Evolutionary conservation across 2,113 vertebrate genomes (phyloP), one percentile per base, ranked within the genome.

Genomic region (Glaucidium brasilianum): DNA sequence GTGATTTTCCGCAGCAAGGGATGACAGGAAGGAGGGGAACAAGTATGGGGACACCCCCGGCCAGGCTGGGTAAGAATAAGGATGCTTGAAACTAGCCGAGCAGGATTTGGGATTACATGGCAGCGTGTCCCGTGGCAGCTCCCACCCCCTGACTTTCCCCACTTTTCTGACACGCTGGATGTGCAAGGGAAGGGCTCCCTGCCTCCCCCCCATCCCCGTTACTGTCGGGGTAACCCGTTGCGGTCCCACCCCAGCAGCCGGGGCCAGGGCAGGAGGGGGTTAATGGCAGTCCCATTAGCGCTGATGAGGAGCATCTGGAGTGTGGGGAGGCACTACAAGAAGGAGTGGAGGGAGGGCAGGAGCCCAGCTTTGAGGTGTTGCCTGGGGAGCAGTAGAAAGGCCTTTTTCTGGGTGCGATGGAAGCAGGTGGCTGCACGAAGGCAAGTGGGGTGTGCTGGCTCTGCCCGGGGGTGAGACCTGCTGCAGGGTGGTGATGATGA

Each of bases 381-480:
- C 2, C 3, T 0, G 25, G 9, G 11, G 8, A 68, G 39, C 16
- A 32, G 60, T 3, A 15, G 37, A 5, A 37, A n/a, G 27, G 30
- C 1, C 4, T 4, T 50, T 19, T 45, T 12, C 23, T 27, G 62
- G 17, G 19, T 0, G 1, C 0, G 0, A 5, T 25, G 67, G 43
- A 34, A 14, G 34, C 26, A 4, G 1, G 13, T 0, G 41, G 35
- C 37, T 25, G 4, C 1, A 0, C 1, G 15, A 30, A 88, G 49
- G 69, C 2, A 14, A 66, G 43, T 5, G 37, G 4, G 39, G 81
- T 19, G 34, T n/a, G 17, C 11, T 58, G 35, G 7, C 25, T 35
- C 19, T 53, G 53, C 26, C 12, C 2, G 8, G 9, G 12, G 12
- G 45, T 9, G 35, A 68, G 15, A 21, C 18, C 25, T 2, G 13